Evolutionary conservation across 2,113 vertebrate species (phyloP), one percentile per base, ranked within the genome.

Genomic region (Urocynchramus pylzowi): DNA sequence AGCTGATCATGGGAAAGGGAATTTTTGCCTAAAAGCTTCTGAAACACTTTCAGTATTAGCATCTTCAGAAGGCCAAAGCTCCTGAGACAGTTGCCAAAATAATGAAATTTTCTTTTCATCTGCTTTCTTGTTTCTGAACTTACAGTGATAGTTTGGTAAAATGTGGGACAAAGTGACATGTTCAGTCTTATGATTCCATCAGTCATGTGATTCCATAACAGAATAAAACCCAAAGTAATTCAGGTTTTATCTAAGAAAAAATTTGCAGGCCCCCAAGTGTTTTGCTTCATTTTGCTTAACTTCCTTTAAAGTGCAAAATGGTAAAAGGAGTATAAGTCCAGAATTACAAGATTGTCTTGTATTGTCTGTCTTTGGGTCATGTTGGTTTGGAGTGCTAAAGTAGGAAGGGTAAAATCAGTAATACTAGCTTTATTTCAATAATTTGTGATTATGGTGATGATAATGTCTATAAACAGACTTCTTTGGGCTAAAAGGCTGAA

Each of bases 231-330:
- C 15, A 27, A 64, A 86, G 26, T 76, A 76, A 39, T 45, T 35
- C 39, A 80, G 35, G 20, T 63, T 76, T 88, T 86, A 35, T 63
- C 47, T 63, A 33, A 71, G 21, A 56, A 74, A 92, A 81, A 60
- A 17, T 39, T 11, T 3, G 1, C 24, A 24, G 8, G 1, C 81
- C 31, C 27, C 3, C 4, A 44, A 54, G 20, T 9, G 4, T 50
- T 85, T 65, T 74, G 9, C 18, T 83, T 67, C 5, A 27, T 83
- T 79, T 83, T 64, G 8, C 45, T 78, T 61, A 35, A 47, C 14
- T 47, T 74, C 31, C 14, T 87, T 90, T 81, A 18, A 57, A 37
- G 20, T 59, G 54, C 9, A 26, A 47, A 68, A 54, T 31, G 59
- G 16, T 71, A 47, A 71, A 50, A 68, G 27, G 10, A 71, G 42